Conservation (phyloP, 2,797 vertebrate species). For the Phyllotis vaccarum region DNA sequence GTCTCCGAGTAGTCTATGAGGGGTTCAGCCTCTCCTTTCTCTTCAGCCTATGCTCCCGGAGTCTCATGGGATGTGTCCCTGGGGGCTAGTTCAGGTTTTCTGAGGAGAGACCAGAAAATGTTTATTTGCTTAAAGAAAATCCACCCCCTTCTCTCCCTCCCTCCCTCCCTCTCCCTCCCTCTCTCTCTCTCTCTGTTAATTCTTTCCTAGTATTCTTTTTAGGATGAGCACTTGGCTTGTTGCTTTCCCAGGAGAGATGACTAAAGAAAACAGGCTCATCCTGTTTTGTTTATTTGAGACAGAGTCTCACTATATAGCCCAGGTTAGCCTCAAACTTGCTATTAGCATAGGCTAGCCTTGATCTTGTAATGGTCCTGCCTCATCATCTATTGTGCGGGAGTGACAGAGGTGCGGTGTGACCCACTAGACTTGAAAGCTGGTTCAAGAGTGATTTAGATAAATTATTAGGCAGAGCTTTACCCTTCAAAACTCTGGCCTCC, state of each 20-base stretch:
- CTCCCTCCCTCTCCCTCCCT: too few relatives aligned
- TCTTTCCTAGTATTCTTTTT: background rate
- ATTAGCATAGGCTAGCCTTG: background rate
- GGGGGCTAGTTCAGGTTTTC: background rate
- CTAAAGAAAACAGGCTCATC: background rate
- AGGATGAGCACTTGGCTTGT: background rate
- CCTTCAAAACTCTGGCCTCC: background rate
- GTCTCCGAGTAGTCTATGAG: background rate
- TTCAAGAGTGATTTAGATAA: background rate
- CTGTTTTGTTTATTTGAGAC: background rate
- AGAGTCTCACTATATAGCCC: background rate
- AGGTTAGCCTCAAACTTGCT: background rate
- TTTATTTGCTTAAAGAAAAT: constrained; percentile 20
- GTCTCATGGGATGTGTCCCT: background rate
- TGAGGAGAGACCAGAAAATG: constrained; percentile 16
- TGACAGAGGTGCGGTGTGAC: background rate
- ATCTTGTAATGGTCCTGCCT: background rate
- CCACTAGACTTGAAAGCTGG: background rate
- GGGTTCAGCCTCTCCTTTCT: background rate
- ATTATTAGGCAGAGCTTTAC: background rate
- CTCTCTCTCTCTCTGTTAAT: background rate
- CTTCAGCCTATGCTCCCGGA: background rate
- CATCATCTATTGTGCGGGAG: too few relatives aligned
- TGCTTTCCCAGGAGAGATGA: constrained; percentile 13
- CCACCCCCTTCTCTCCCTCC: too few relatives aligned